Evolutionary conservation across 2,888 invertebrate genomes (phyloP).

Genomic region (Lepidochrysops patricia): DNA sequence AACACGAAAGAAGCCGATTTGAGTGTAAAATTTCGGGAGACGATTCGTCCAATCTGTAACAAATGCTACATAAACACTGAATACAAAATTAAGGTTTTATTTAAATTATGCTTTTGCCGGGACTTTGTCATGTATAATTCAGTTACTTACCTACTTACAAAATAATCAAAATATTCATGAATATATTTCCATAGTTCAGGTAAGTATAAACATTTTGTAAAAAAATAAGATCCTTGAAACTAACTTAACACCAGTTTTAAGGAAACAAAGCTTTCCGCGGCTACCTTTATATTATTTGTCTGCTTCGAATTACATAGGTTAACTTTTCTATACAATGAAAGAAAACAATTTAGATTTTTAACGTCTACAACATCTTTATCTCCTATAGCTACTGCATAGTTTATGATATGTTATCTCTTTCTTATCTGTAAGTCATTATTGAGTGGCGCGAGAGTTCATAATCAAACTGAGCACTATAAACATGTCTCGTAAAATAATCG

Average conservation of each 20-base stretch:
- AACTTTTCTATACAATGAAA: too few relatives aligned
- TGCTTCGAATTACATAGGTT: too few relatives aligned
- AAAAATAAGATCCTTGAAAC: neutral
- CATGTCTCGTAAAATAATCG: conserved; percentile 37
- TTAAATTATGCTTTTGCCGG: neutral
- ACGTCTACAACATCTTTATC: too few relatives aligned
- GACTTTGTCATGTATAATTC: neutral
- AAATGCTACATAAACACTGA: neutral
- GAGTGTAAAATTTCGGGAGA: too few relatives aligned
- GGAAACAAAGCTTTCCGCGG: neutral
- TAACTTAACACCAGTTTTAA: neutral
- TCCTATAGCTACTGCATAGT: too few relatives aligned
- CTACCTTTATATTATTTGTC: too few relatives aligned
- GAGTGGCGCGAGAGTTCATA: neutral
- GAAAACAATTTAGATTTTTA: too few relatives aligned
- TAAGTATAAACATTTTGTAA: too few relatives aligned
- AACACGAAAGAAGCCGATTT: too few relatives aligned
- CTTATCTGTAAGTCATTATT: neutral
- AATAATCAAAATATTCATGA: neutral
- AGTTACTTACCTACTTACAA: neutral
- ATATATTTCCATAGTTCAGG: neutral
- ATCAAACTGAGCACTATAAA: neutral
- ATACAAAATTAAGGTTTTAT: neutral
- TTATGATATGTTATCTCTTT: neutral
- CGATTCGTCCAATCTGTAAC: too few relatives aligned